These are phyloP conservation scores for Morpho deidamia DNA, from an alignment of 2,888 invertebrate species.

Conservation along the genomic window DNA sequence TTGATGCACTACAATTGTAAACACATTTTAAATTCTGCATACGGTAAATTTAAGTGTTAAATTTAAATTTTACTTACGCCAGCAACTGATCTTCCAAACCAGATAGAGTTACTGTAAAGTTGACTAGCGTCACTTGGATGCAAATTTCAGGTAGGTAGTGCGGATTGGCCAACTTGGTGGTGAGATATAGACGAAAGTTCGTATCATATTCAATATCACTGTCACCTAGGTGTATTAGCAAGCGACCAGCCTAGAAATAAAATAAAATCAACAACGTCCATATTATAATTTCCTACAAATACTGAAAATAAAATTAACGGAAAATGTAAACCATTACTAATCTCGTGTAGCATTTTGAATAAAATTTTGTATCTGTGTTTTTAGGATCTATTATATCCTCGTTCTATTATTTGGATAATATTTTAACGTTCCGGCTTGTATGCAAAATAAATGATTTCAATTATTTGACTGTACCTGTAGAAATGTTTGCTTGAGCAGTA, in stretches of 20 bases:
- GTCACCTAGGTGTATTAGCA: constrained; percentile 91
- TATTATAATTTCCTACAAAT: too few species aligned
- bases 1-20: too few species aligned
- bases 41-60: not conserved
- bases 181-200: constrained; percentile 92
- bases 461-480: constrained; percentile 71
- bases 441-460: not conserved
- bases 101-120: constrained; percentile 93
- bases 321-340: too few species aligned
- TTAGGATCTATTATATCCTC: too few species aligned
- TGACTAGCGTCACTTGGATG: constrained; percentile 94
- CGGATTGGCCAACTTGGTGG: constrained; percentile 94
- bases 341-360: too few species aligned
- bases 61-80: constrained; percentile 78
- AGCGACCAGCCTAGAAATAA: constrained; percentile 81
- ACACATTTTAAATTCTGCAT: too few species aligned
- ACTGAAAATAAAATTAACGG: too few species aligned
- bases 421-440: too few species aligned
- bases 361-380: too few species aligned
- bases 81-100: constrained; percentile 95
- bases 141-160: constrained; percentile 96
- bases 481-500: constrained; percentile 89
- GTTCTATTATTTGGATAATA: too few species aligned
- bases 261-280: not conserved
- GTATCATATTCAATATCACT: constrained; percentile 92